phyloP scores from a whole-genome alignment of 1,140 invertebrate species.

The Pectinophora gossypiella region DNA sequence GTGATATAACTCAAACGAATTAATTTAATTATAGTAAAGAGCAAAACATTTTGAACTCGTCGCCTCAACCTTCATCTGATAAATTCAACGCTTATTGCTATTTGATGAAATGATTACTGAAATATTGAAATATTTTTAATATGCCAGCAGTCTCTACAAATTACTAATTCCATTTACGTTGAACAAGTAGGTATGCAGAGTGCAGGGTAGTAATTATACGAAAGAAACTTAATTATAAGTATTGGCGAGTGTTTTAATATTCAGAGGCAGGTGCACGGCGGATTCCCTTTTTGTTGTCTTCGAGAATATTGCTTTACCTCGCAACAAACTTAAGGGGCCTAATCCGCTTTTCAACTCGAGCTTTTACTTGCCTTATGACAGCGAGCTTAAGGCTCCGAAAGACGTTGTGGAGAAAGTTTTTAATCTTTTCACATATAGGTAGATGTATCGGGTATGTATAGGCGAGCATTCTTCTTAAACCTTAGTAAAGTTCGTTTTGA shows the following conservation, averaged over 20 bases:
- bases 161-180: neutral
- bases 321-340: slow-evolving; percentile 63
- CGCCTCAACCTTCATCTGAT: no score
- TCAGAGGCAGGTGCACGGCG: slow-evolving; percentile 29
- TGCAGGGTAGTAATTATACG: no score
- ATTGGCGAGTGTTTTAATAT: slow-evolving; percentile 40
- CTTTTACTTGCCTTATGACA: slow-evolving; percentile 67
- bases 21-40: no score
- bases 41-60: no score
- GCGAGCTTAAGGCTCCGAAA: slow-evolving; percentile 51
- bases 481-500: neutral
- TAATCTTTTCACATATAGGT: slow-evolving; percentile 49
- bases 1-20: no score
- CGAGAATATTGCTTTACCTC: slow-evolving; percentile 61
- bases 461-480: no score
- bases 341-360: slow-evolving; percentile 66
- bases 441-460: no score
- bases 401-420: slow-evolving; percentile 55
- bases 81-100: no score
- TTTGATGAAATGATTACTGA: no score
- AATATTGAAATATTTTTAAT: no score
- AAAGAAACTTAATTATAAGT: slow-evolving; percentile 26
- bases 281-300: slow-evolving; percentile 52
- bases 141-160: neutral
- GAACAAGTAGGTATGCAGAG: no score